Evolutionary conservation across 2,113 vertebrate species (phyloP), one percentile per base, ranked within the genome.

Genomic region (Chauna torquata): DNA sequence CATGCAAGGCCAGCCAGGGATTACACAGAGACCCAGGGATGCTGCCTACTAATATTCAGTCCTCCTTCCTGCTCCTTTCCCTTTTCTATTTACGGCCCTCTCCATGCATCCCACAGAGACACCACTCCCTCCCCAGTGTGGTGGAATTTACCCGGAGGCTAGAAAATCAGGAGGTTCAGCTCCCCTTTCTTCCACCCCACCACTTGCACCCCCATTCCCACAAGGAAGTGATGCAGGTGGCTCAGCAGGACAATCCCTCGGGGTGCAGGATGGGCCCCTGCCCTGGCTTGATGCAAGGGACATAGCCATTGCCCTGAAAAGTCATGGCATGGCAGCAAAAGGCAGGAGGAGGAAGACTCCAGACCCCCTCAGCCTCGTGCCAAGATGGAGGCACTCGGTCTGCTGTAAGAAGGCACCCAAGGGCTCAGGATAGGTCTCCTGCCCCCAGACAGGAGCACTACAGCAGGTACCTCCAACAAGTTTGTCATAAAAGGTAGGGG

Each of bases 21-120:
- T 97, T 97, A 97, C 40, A 65, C 22, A 40, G 95, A 54, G 75
- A 90, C 81, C 66, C 83, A 86, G 55, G 87, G 86, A 82, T 28
- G 30, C 87, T 92, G 58, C 50, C 68, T 91, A 2, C 83, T 94
- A 96, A 88, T 70, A 66, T 47, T 23, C n/a, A 18, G 42, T 62
- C 79, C 44, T 88, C 38, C 86, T 28, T 90, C 23, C 82, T 45
- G 30, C 65, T 77, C 91, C 91, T 96, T 91, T 96, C 42, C 52
- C 81, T 95, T 92, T 86, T 76, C 78, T 49, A 42, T 79, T 83
- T 79, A 38, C 57, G 87, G n/a, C 74, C 76, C 57, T 88, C 65
- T 83, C 59, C 42, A 49, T 72, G 30, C 16, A 64, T 62, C 88
- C 64, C 34, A 8, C 20, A 38, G 77, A 77, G 62, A 1, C 2